A percentile compares a stretch with the other conserved stretches of the same genome.
Conservation (phyloP, 2,888 invertebrate genomes). For the Stenurella melanura region DNA sequence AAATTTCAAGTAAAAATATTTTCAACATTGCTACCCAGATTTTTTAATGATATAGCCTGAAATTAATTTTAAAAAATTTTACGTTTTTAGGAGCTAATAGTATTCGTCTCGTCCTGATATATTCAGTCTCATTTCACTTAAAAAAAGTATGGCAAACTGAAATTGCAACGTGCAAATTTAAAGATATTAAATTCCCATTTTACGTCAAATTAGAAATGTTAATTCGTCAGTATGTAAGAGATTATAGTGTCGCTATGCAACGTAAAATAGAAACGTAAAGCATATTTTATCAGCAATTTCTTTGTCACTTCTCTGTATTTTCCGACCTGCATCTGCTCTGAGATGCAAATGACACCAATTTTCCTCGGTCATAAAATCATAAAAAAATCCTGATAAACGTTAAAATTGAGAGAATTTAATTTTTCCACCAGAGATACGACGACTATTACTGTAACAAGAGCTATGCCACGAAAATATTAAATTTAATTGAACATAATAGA, state of each 20-base stretch:
- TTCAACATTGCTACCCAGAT: too few relatives aligned
- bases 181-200: not conserved
- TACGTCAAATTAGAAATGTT: not conserved
- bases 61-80: too few relatives aligned
- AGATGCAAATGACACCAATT: conserved; percentile 59
- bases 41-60: too few relatives aligned
- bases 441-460: conserved; percentile 50
- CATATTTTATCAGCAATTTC: conserved; percentile 49
- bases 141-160: not conserved
- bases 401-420: conserved; percentile 60
- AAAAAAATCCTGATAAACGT: conserved; percentile 58
- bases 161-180: not conserved
- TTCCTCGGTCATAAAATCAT: conserved; percentile 58
- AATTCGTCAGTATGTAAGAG: not conserved
- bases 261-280: conserved; percentile 48
- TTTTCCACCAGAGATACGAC: conserved; percentile 54
- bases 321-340: conserved; percentile 52
- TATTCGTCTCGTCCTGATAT: too few relatives aligned
- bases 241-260: conserved; percentile 34
- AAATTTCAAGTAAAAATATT: too few relatives aligned
- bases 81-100: too few relatives aligned
- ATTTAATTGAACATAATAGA: conserved; percentile 55
- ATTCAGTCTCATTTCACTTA: not conserved
- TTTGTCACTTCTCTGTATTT: conserved; percentile 41
- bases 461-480: conserved; percentile 52